Evolutionary conservation across 2,797 vertebrate species (phyloP), one percentile per base, ranked within the genome.

Genomic region (Lithobates pipiens): DNA sequence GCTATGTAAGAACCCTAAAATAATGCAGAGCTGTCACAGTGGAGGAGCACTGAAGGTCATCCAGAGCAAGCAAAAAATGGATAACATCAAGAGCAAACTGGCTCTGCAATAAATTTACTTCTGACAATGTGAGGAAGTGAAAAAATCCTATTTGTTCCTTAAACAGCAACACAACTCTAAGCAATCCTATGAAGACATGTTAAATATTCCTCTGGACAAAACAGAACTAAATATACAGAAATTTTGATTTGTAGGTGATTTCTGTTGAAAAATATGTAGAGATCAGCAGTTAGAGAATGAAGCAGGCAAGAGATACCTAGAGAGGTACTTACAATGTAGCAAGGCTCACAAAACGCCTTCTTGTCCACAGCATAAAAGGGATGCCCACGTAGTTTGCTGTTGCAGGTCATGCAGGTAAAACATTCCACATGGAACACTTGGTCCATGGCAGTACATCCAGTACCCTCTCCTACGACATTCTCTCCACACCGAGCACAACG

Each of bases 291-390:
- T 29, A 57, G 1, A 46, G 9, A 34, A 57, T 15, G 32, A 23
- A 39, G n/a, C 10, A 7, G 18, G 5, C 34, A 39, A 3, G 34
- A 36, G 34, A 36, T 36, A 36, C 34, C 34, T 36, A 16, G 2
- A 23, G 21, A 65, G 34, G 11, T 54, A 96, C 98, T 99, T 90
- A 99, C 98, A 0, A 99, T 96, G 90, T 99, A 99, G 94, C 98
- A 99, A 81, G 96, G 96, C 91, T 99, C 98, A 11, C 98, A 99
- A 91, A 96, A 99, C 5, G 97, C 97, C 90, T 98, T 99, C 95
- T 99, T 99, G 86, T 99, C 98, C 93, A 99, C 95, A 0, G 98
- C 97, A 0, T 98, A 99, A 95, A 99, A 99, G 57, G 98, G 98
- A 89, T 99, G 97, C 23, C 98, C 98, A 9, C 97, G 95, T 90